These are phyloP conservation scores for Schizopygopsis pylzovi DNA, from an alignment of 2,797 vertebrate genomes.

Conservation along the genomic window DNA sequence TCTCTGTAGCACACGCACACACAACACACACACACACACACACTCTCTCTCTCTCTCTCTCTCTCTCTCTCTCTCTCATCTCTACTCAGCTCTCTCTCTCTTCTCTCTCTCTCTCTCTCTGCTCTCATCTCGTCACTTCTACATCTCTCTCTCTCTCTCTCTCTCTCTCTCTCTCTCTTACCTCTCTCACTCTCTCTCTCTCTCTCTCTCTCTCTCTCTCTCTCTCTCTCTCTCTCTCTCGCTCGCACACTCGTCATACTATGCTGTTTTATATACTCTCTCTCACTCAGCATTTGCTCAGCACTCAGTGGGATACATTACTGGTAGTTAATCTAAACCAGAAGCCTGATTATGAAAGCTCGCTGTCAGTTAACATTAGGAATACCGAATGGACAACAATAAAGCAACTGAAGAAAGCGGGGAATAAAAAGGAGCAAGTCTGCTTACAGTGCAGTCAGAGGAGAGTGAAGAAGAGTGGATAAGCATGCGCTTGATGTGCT, in stretches of 20 bases:
- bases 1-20: constrained; percentile 35
- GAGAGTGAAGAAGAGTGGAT: constrained; percentile 34
- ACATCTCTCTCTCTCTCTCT: constrained; percentile 13
- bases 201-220: constrained; percentile 21
- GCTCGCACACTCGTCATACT: not conserved
- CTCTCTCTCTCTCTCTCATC: constrained; percentile 32
- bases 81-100: constrained; percentile 3
- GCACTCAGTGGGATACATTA: constrained; percentile 37
- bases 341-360: constrained; percentile 7
- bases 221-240: constrained; percentile 37
- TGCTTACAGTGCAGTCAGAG: not conserved
- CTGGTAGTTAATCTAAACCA: constrained; percentile 38
- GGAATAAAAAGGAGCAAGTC: constrained; percentile 2
- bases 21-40: not conserved
- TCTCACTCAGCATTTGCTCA: constrained; percentile 18
- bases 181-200: constrained; percentile 25
- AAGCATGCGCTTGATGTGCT: constrained; percentile 46
- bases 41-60: constrained; percentile 26
- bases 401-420: not conserved
- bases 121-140: no score
- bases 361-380: constrained; percentile 22
- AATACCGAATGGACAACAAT: not conserved
- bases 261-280: constrained; percentile 9
- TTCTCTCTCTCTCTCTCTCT: constrained; percentile 39
- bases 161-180: constrained; percentile 38